Evolutionary conservation across 1,140 invertebrate species (phyloP), one percentile per base, ranked within the genome.

Genomic region (Lucilia cuprina): DNA sequence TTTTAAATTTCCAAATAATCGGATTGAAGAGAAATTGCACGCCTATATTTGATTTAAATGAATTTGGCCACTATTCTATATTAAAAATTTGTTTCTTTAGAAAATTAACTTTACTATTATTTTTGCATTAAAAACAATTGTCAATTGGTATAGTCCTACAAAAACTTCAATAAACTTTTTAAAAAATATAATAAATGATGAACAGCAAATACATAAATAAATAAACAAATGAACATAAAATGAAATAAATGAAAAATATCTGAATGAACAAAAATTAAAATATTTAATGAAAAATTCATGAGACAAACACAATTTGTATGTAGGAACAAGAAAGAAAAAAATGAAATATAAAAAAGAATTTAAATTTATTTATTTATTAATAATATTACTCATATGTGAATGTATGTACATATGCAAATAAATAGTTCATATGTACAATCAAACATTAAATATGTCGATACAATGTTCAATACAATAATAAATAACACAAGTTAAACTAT

Each of bases 401-500:
- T 60, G 50, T 60, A 14, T 60, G 50, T 60, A 14, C 17, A 13
- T 17, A 17, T 17, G n/a, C 14, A 60, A n/a, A 60, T 60, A 60
- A 60, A 41, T 41, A 41, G 41, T 41, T 41, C 41, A 41, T 41
- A 30, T 30, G 25, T 30, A 41, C 41, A 41, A 41, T 10, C 41
- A 41, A 41, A 41, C 41, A 41, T 41, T 41, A 41, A 60, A 60
- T 7, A 60, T 60, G n/a, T 17, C 55, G 21, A 70, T 21, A 25
- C 65, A 70, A 60, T 70, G 65, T 70, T 70, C 65, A 70, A 70
- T 70, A 70, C 19, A 70, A 70, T 70, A 70, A 70, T 70, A 70
- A 70, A 70, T 70, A 19, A 70, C n/a, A 21, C 65, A 21, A 70
- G 65, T 70, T 70, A 70, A 70, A 70, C 65, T 21, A 70, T 70